A percentile compares a stretch with the other conserved stretches of the same genome.
Evolutionary conservation across 2,113 vertebrate genomes (phyloP).

Genomic region (Protobothrops flavoviridis): DNA sequence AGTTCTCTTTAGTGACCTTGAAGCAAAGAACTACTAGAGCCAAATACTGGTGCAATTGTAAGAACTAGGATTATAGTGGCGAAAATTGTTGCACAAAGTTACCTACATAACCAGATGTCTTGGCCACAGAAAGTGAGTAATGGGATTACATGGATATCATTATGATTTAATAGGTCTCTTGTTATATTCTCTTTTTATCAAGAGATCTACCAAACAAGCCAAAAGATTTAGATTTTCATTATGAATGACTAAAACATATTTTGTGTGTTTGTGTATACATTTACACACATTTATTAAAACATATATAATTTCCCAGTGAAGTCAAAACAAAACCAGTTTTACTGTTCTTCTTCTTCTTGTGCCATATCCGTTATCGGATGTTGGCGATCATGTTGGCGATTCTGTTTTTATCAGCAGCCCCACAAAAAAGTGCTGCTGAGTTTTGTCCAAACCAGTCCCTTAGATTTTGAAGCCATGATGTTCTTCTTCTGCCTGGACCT

Average conservation of each 20-base stretch:
- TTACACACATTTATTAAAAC: not conserved
- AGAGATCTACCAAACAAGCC: not conserved
- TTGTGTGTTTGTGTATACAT: too few species aligned
- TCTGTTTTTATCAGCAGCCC: too few species aligned
- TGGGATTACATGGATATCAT: not conserved
- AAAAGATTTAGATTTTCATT: not conserved
- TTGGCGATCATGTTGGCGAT: too few species aligned
- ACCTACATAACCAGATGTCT: not conserved
- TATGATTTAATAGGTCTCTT: not conserved
- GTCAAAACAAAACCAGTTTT: not conserved
- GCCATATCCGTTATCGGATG: too few species aligned
- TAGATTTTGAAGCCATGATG: too few species aligned
- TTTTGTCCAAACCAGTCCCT: too few species aligned
- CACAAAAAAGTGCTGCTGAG: too few species aligned
- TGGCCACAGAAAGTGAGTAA: not conserved
- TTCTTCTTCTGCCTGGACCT: too few species aligned
- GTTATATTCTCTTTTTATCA: not conserved
- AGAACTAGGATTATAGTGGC: not conserved
- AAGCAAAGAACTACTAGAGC: not conserved
- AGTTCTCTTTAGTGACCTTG: not conserved
- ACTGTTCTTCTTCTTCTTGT: too few species aligned
- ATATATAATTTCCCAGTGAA: not conserved
- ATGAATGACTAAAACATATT: not conserved
- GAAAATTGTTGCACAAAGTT: not conserved
- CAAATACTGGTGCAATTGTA: not conserved